These are phyloP conservation scores for Melolontha melolontha DNA, from an alignment of 2,888 invertebrate species.

Conservation along the genomic window DNA sequence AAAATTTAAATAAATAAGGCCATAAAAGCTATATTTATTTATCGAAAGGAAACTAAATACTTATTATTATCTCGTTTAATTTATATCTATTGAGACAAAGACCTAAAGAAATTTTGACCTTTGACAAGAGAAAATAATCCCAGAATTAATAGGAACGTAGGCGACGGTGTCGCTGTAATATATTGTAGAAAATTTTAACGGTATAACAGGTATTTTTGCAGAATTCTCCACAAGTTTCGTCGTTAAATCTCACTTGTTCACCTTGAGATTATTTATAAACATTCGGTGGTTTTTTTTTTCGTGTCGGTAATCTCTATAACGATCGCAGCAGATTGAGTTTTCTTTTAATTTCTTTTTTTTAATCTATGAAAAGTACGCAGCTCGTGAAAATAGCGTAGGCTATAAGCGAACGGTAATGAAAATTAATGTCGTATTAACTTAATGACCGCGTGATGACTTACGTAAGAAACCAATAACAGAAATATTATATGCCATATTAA, in stretches of 20 bases:
- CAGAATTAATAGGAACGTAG: constrained; percentile 4
- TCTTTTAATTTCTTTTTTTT: constrained; percentile 23
- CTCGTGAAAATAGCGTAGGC: constrained; percentile 14
- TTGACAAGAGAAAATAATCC: constrained; percentile 29
- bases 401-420: constrained; percentile 12
- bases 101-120: constrained; percentile 23
- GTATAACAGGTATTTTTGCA: constrained; percentile 27
- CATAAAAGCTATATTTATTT: too few species aligned
- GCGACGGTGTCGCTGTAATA: not conserved
- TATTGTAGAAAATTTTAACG: constrained; percentile 16
- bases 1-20: too few species aligned
- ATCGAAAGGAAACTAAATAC: not conserved
- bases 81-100: not conserved
- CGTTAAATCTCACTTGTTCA: constrained; percentile 36
- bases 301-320: constrained; percentile 9
- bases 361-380: constrained; percentile 9
- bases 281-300: constrained; percentile 3
- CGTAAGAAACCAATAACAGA: constrained; percentile 13
- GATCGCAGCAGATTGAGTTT: constrained; percentile 22
- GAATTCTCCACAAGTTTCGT: constrained; percentile 22
- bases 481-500: constrained; percentile 8
- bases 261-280: constrained; percentile 39
- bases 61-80: constrained; percentile 1
- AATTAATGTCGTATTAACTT: constrained; percentile 25
- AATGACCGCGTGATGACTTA: not conserved